Conservation (phyloP, 1,140 invertebrate species). For the Papilio glaucus region DNA sequence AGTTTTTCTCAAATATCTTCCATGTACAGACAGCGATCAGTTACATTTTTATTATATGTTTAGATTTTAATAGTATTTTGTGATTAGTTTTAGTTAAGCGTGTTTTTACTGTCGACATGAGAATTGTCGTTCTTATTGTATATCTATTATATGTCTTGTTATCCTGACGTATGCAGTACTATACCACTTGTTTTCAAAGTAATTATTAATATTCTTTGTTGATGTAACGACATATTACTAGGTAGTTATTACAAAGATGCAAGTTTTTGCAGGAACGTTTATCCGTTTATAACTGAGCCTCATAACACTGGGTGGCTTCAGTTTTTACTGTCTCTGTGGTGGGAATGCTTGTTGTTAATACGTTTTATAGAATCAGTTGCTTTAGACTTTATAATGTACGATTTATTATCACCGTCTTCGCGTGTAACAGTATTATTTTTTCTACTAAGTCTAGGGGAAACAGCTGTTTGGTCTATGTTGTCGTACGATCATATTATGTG, state of each 20-base stretch:
- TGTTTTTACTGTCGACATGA: no score
- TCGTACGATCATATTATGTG: not conserved
- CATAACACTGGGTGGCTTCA: conserved; percentile 47
- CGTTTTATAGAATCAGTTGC: conserved; percentile 7
- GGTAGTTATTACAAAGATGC: conserved; percentile 45
- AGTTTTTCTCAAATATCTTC: no score
- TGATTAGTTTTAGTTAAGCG: no score
- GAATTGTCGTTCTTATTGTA: no score
- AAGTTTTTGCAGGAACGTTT: conserved; percentile 42
- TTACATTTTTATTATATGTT: no score
- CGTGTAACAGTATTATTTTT: conserved; percentile 8
- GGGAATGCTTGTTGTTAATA: conserved; percentile 31
- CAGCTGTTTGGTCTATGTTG: not conserved
- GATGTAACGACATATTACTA: conserved; percentile 40
- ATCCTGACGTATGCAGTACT: not conserved
- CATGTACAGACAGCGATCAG: no score
- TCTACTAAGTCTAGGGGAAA: not conserved
- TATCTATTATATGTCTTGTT: no score
- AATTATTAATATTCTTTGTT: conserved; percentile 37
- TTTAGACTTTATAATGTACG: conserved; percentile 18
- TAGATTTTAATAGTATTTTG: no score
- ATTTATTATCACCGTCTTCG: not conserved
- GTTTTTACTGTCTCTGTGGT: conserved; percentile 49
- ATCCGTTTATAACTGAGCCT: conserved; percentile 39
- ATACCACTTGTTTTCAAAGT: conserved; percentile 23